Evolutionary conservation across 1,140 invertebrate species (phyloP).

Genomic region (Trialeurodes vaporariorum): DNA sequence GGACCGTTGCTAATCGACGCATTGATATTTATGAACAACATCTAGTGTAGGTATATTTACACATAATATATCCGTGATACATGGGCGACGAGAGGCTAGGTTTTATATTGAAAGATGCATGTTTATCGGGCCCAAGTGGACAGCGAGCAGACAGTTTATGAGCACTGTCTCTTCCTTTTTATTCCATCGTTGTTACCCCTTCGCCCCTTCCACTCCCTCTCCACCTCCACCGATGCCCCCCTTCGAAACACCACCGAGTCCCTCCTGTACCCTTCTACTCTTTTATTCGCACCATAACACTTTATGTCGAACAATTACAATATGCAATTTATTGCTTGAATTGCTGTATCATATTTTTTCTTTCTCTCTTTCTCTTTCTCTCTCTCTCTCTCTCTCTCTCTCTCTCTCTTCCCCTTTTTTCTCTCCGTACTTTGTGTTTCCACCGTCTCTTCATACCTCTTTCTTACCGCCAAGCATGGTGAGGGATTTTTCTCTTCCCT

Average conservation of each 20-base stretch:
- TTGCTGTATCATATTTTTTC: background rate
- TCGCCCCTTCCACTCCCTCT: background rate
- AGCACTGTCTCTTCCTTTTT: background rate
- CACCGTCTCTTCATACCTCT: background rate
- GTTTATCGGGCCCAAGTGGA: background rate
- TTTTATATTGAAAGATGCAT: background rate
- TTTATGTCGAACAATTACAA: background rate
- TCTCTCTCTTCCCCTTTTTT: no score
- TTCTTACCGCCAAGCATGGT: background rate
- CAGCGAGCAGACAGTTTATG: background rate
- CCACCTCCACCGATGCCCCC: background rate
- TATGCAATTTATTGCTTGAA: background rate
- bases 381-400: background rate
- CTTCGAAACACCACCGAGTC: no score
- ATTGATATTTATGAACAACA: background rate
- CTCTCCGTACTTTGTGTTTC: background rate
- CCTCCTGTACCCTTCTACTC: no score
- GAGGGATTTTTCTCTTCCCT: no score
- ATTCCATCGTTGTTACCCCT: background rate
- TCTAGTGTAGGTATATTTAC: background rate
- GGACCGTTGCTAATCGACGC: no score
- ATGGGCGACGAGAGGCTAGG: background rate
- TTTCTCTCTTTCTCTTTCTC: background rate
- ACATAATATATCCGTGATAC: background rate
- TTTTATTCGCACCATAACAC: background rate